These are phyloP conservation scores for Gandaritis pyraliata DNA, from an alignment of 2,888 invertebrate genomes.

Conservation along the genomic window DNA sequence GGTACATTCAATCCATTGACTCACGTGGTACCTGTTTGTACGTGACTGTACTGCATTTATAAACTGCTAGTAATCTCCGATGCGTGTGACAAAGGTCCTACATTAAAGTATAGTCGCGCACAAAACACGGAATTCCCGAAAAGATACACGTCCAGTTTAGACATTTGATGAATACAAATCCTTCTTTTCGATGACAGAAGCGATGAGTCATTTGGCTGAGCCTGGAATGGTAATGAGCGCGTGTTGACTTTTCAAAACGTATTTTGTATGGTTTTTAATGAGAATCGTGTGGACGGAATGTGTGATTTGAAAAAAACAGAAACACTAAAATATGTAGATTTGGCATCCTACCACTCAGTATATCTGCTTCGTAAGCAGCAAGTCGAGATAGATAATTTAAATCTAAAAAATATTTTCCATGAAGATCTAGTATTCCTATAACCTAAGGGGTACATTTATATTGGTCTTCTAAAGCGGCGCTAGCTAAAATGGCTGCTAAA, in stretches of 20 bases:
- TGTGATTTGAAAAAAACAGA: slow-evolving; percentile 23
- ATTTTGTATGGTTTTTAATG: slow-evolving; percentile 24
- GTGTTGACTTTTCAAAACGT: slow-evolving; percentile 22
- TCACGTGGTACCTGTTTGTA: slow-evolving; percentile 50
- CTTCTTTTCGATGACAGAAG: slow-evolving; percentile 32
- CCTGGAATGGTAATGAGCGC: slow-evolving; percentile 34
- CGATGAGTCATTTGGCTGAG: slow-evolving; percentile 25
- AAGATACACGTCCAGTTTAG: slow-evolving; percentile 46
- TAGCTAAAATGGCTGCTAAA: no score
- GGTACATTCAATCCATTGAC: slow-evolving; percentile 46
- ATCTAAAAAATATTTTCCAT: no score
- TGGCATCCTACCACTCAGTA: no score
- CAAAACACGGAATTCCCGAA: slow-evolving; percentile 63
- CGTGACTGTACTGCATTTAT: slow-evolving; percentile 69
- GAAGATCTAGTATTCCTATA: no score
- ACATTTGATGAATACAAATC: slow-evolving; percentile 60
- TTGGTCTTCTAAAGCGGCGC: no score
- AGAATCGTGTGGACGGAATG: slow-evolving; percentile 25
- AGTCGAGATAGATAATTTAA: no score
- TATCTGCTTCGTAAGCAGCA: no score
- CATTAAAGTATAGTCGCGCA: slow-evolving; percentile 60
- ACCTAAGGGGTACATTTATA: no score
- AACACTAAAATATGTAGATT: no score
- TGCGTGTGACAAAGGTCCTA: slow-evolving; percentile 62
- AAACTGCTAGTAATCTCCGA: slow-evolving; percentile 54